Base-by-base conservation (phyloP, 2,113 vertebrate species). In the Struthidea cinerea region DNA sequence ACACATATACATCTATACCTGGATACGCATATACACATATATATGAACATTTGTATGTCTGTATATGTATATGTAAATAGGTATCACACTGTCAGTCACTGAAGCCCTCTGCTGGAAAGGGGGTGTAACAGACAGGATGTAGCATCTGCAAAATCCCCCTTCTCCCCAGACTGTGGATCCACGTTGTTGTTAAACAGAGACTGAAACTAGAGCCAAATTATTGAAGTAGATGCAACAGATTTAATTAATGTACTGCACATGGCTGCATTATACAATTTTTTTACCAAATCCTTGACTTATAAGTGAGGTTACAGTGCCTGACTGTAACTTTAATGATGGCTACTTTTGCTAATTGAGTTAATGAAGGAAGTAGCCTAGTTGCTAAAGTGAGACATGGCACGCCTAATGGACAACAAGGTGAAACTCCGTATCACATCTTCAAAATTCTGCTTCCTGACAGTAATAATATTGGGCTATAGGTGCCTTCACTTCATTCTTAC, bases 81-180 rank as follows among this genome's bases (percentile, higher is more conserved):
- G 2, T 56, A 39, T 41, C 24, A 17, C 16, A 10, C 37, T 67
- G 61, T 79, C 82, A 73, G 64, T 61, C 67, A 30, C 41, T 26
- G 79, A 80, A 94, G 76, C 70, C 82, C 90, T 92, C 85, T 93
- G 50, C 74, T 92, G 82, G 76, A 85, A 83, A 27, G 12, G 22
- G 30, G 30, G 30, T 46, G 46, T 42, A 46, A 44, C 60, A 89
- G 65, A 87, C 35, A 87, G 65, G 78, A 71, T 82, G 52, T 55
- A 68, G 30, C 23, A 46, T 56, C 53, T 83, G 67, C 42, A 80
- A 37, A 41, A n/a, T 78, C 20, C 19, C 35, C 8, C 9, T 71
- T 64, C 17, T 53, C 33, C 52, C 28, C 68, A 57, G 3, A 50
- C 5, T 56, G 41, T 56, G 50, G n/a, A 49, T 74, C 67, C 41